A percentile compares a stretch with the other conserved stretches of the same genome.
These are phyloP conservation scores for Nomada hirtipes DNA, from an alignment of 2,888 invertebrate species.

Conservation along the genomic window DNA sequence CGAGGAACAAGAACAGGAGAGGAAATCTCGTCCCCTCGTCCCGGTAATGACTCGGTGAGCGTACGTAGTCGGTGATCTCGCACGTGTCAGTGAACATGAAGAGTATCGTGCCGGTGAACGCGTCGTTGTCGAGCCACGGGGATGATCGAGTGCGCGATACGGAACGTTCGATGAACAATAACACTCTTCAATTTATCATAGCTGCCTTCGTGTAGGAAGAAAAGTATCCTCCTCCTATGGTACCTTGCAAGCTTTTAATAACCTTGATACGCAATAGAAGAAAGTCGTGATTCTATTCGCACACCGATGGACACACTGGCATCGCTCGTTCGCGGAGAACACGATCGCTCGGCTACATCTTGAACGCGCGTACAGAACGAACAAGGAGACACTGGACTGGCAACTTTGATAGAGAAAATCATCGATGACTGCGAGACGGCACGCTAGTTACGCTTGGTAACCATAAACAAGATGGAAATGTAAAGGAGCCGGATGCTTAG, in stretches of 20 bases:
- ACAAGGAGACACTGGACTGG: not conserved
- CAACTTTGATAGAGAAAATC: conserved; percentile 14
- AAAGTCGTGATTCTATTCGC: not conserved
- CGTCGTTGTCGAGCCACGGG: conserved; percentile 9
- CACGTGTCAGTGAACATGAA: conserved; percentile 60
- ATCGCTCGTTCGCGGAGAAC: not conserved
- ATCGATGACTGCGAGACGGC: conserved; percentile 8
- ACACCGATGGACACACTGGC: not conserved
- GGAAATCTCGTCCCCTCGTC: not conserved
- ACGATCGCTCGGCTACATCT: not conserved
- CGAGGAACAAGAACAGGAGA: not conserved
- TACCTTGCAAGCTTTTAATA: not conserved
- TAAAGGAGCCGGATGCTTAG: conserved; percentile 44
- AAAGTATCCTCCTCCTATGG: not conserved
- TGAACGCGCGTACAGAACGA: not conserved
- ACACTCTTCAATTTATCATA: not conserved
- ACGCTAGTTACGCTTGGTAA: conserved; percentile 19
- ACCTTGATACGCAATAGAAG: not conserved
- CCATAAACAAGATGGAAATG: conserved; percentile 52
- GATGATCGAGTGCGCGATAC: conserved; percentile 33
- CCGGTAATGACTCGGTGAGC: conserved; percentile 14
- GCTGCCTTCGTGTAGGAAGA: not conserved
- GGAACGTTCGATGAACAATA: conserved; percentile 24
- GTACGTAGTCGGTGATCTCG: conserved; percentile 20
- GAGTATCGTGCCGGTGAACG: conserved; percentile 1